Evolutionary conservation across 2,797 vertebrate species (phyloP), one percentile per base, ranked within the genome.

Genomic region (Lophius americanus): DNA sequence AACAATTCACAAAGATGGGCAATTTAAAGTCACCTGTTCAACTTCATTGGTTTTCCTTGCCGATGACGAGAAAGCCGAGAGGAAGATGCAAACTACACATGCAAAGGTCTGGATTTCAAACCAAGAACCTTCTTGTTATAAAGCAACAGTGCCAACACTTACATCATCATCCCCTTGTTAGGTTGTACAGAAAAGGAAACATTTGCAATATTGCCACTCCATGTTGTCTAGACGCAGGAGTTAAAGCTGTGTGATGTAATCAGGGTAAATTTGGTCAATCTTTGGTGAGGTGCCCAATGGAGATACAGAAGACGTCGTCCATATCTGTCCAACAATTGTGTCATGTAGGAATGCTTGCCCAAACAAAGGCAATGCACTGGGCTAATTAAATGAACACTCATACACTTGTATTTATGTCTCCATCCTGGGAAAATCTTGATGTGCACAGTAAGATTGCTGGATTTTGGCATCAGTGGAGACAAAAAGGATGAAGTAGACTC

Each of bases 331-430:
- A 23, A 23, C 23, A 23, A 23, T 23, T 23, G 23, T 23, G 23
- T 23, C 23, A 64, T 43, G 43, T 9, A 35, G 6, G 5, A 33
- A 52, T 23, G 0, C 3, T 6, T 8, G 10, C 8, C 55, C 7
- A 39, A 48, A 14, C 36, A 23, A 53, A 44, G 11, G 5, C 9
- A 35, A 62, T 13, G 9, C 10, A 43, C 41, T 38, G 13, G 41
- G 58, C 11, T 46, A 47, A 53, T 37, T 43, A 14, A 47, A 6
- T 2, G 32, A 48, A 75, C 3, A 37, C 37, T 57, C 13, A 47
- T 57, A 7, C 7, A 42, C 10, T 3, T 64, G 32, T 68, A 9
- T 63, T 73, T 68, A 48, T 76, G 60, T 49, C 36, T 49, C 43
- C 46, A 37, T 42, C 58, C 49, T 11, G 10, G 12, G 49, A 23